A percentile compares a stretch with the other conserved stretches of the same genome.
These are phyloP conservation scores for Halcyon leucocephala DNA, from an alignment of 2,797 vertebrate species.

Conservation along the genomic window DNA sequence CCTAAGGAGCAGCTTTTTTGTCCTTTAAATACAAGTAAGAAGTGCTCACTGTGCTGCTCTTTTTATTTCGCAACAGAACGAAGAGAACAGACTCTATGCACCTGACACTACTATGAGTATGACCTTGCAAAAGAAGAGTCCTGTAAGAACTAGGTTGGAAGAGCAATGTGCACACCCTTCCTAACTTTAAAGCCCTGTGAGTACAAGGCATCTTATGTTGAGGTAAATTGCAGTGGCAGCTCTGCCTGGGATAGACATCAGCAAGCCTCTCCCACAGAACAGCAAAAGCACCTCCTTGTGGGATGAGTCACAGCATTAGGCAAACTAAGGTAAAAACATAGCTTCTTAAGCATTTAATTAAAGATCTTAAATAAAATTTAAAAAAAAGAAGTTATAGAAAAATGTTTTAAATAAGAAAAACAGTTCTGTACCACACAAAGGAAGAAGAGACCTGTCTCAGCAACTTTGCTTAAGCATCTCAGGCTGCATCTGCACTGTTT, in stretches of 20 bases:
- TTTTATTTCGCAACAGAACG: neutral
- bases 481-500: neutral
- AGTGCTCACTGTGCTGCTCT: neutral
- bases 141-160: neutral
- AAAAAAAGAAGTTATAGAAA: neutral
- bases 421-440: neutral
- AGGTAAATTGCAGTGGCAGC: neutral
- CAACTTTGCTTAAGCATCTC: neutral
- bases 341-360: conserved; percentile 23
- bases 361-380: neutral
- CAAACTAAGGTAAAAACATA: neutral
- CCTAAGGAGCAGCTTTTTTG: neutral
- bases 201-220: neutral
- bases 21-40: neutral
- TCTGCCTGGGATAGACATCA: conserved; percentile 1
- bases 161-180: neutral
- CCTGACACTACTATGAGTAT: neutral
- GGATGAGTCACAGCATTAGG: neutral
- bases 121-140: neutral
- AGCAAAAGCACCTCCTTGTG: neutral
- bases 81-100: neutral
- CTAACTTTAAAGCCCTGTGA: neutral
- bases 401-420: neutral
- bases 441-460: neutral
- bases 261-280: neutral